These are phyloP conservation scores for Trematomus loennbergii DNA, from an alignment of 2,113 vertebrate genomes.

Conservation along the genomic window DNA sequence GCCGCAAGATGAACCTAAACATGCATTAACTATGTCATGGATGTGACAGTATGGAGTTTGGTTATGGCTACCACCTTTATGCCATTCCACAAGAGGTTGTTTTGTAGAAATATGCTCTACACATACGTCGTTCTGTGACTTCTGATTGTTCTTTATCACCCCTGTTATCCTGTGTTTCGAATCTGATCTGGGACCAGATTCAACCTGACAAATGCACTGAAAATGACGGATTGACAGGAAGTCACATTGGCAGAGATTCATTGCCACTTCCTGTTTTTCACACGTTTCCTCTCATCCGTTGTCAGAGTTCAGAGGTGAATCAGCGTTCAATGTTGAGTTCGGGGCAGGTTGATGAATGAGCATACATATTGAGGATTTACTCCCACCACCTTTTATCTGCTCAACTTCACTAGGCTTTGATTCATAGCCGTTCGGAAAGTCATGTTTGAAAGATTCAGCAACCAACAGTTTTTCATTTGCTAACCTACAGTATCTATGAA, in stretches of 20 bases:
- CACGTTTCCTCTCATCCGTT: constrained; percentile 30
- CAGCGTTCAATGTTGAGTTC: neutral
- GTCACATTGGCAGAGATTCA: constrained; percentile 64
- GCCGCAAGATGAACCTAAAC: constrained; percentile 30
- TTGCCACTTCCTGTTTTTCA: constrained; percentile 60
- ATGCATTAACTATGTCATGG: constrained; percentile 27
- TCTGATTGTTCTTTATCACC: constrained; percentile 57
- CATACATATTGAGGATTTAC: neutral
- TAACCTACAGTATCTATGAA: constrained; percentile 34
- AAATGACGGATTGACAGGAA: constrained; percentile 71
- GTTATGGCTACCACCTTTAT: constrained; percentile 23
- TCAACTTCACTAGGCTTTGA: constrained; percentile 1
- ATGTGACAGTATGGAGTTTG: constrained; percentile 21
- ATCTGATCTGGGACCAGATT: neutral
- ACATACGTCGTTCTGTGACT: constrained; percentile 9
- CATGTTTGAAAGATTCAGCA: constrained; percentile 18
- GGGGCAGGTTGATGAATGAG: constrained; percentile 14
- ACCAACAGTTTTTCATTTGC: constrained; percentile 32
- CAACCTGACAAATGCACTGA: constrained; percentile 21
- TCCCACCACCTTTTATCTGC: neutral
- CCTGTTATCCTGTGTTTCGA: constrained; percentile 44
- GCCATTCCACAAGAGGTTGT: constrained; percentile 14
- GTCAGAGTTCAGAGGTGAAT: constrained; percentile 44
- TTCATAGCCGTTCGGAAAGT: neutral
- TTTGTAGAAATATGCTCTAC: neutral